Conservation (phyloP, 1,140 invertebrate species). For the Orchesella cincta region DNA sequence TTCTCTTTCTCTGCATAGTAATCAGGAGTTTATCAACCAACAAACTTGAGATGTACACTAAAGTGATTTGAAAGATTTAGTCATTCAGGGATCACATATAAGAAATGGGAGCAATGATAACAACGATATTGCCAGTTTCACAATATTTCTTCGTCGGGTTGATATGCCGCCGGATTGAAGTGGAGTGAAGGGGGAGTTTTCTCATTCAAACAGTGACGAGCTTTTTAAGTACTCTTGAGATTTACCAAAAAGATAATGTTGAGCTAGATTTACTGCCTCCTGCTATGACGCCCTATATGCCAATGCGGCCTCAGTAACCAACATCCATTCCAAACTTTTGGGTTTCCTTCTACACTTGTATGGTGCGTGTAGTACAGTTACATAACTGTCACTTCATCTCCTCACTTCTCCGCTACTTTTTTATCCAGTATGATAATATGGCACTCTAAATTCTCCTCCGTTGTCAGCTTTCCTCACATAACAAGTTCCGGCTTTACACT, state of each 20-base stretch:
- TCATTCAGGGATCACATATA: slow-evolving; percentile 5
- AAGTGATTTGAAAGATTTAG: slow-evolving; percentile 9
- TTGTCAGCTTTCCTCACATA: not conserved
- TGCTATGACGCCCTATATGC: not conserved
- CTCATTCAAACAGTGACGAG: slow-evolving; percentile 21
- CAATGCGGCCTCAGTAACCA: too few relatives aligned
- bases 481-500: not conserved
- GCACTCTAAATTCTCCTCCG: not conserved
- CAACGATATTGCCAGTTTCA: not conserved
- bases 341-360: not conserved
- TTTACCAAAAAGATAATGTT: slow-evolving; percentile 30
- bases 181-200: not conserved
- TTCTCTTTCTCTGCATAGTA: slow-evolving; percentile 1
- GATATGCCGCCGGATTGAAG: not conserved
- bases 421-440: not conserved
- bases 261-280: slow-evolving; percentile 25
- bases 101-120: not conserved
- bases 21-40: not conserved
- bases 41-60: not conserved
- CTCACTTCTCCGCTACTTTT: not conserved
- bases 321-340: not conserved
- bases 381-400: not conserved
- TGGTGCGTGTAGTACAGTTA: slow-evolving; percentile 3
- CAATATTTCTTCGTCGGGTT: not conserved
- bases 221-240: slow-evolving; percentile 30